Percentiles rank a stretch among this genome's conserved stretches.
These are phyloP conservation scores for Xiphorhynchus elegans DNA, from an alignment of 2,113 vertebrate genomes.

Conservation along the genomic window DNA sequence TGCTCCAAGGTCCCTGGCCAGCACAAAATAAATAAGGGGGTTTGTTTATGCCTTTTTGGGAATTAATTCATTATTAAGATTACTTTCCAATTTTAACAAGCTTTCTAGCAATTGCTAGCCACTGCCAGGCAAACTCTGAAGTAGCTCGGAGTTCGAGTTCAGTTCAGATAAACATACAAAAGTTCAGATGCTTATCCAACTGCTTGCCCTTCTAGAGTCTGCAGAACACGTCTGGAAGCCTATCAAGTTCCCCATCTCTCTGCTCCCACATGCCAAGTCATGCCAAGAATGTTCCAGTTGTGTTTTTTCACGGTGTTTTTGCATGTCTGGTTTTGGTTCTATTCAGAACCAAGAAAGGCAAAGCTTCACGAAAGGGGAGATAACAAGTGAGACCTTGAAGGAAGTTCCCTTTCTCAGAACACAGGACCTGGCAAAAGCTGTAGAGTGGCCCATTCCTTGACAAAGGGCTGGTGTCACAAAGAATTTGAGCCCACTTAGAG, in stretches of 20 bases:
- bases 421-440: background rate
- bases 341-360: background rate
- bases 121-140: background rate
- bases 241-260: constrained; percentile 21
- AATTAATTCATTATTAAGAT: background rate
- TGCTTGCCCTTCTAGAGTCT: constrained; percentile 14
- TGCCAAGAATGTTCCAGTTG: constrained; percentile 11
- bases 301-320: background rate
- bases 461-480: background rate
- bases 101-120: constrained; percentile 39
- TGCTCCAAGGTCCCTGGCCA: background rate
- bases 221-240: background rate
- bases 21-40: background rate
- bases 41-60: background rate
- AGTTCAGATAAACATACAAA: constrained; percentile 56
- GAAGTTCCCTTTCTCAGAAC: background rate
- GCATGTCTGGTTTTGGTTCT: background rate
- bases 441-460: background rate
- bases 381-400: background rate
- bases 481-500: background rate
- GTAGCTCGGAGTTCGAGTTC: background rate
- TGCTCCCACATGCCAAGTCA: constrained; percentile 18
- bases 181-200: constrained; percentile 62
- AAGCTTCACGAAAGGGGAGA: background rate
- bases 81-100: constrained; percentile 31